These are phyloP conservation scores for Zaprionus capensis DNA, from an alignment of 1,140 invertebrate species.

Conservation along the genomic window DNA sequence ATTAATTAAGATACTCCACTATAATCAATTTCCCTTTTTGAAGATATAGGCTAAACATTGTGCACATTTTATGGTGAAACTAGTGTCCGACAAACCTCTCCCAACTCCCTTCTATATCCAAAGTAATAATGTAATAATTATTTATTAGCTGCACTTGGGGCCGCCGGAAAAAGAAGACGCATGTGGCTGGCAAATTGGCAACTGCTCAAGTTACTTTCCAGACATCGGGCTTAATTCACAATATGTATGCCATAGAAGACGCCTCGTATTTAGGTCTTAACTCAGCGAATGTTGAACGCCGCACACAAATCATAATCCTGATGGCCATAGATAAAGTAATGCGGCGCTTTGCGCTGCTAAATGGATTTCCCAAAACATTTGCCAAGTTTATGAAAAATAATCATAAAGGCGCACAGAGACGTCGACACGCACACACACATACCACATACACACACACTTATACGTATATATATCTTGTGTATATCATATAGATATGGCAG, in stretches of 20 bases:
- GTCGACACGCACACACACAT: conserved; percentile 10
- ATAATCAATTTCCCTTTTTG: no score
- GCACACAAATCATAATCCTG: conserved; percentile 72
- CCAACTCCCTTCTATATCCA: not conserved
- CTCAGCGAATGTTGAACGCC: conserved; percentile 12
- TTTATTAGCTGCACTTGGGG: conserved; percentile 11
- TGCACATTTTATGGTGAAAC: no score
- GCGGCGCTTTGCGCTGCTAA: conserved; percentile 65
- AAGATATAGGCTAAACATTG: no score
- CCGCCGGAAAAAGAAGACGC: not conserved
- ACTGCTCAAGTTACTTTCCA: conserved; percentile 46
- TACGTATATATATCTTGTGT: conserved; percentile 5
- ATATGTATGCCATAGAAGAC: conserved; percentile 24
- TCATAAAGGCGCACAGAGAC: conserved; percentile 48
- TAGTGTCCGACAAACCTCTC: not conserved
- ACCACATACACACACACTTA: not conserved
- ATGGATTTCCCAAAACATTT: conserved; percentile 78
- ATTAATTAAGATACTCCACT: no score
- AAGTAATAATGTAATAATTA: conserved; percentile 22
- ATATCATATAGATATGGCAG: conserved; percentile 42
- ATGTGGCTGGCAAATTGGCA: conserved; percentile 41
- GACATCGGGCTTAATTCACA: conserved; percentile 52
- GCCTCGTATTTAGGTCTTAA: conserved; percentile 34
- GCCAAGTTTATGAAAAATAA: conserved; percentile 81
- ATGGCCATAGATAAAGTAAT: conserved; percentile 75